Base-by-base conservation (phyloP, 2,113 vertebrate genomes). In the Casuarius casuarius region DNA sequence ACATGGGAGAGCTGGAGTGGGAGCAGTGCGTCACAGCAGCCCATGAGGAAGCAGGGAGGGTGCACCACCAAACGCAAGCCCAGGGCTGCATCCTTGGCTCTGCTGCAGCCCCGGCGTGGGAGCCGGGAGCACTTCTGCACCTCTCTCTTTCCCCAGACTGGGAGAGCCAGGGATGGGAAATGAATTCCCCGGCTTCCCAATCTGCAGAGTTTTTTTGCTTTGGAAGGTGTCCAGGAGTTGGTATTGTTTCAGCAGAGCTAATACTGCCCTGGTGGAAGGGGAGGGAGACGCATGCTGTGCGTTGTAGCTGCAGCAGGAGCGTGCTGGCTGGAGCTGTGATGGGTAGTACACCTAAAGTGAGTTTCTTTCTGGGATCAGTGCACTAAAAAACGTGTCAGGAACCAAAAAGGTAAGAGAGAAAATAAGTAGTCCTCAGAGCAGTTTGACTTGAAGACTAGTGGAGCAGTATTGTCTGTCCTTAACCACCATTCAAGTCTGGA, bases 201-300 rank as follows among this genome's bases (percentile, higher is more conserved):
- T 48, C 56, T 54, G 33, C 21, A 63, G 68, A 73, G 71, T 4
- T 22, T 85, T 52, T 90, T 80, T 77, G 5, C 44, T 6, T 70
- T 65, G 28, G 75, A 62, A 86, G 87, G 42, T 13, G 3, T 38
- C n/a, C 7, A 17, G 44, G 15, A 79, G 19, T 3, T 80, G 54
- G 3, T n/a, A 26, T 3, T 7, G 62, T 75, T 72, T 19, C 51
- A 19, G 25, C 25, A 86, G 38, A 48, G 75, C 63, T 84, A 63
- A 40, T 3, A 2, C 13, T 29, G 75, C 23, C 22, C 18, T 3
- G 3, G 54, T 76, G 67, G 76, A 66, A 91, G 29, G 31, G 35
- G 26, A 85, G 40, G 17, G 29, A 31, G 26, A 15, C 1, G 14
- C 12, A 48, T 0, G 0, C n/a, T 49, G 59, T 1, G 2, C 26